These are phyloP conservation scores for Cyclina sinensis DNA, from an alignment of 1,140 invertebrate genomes.

Conservation along the genomic window DNA sequence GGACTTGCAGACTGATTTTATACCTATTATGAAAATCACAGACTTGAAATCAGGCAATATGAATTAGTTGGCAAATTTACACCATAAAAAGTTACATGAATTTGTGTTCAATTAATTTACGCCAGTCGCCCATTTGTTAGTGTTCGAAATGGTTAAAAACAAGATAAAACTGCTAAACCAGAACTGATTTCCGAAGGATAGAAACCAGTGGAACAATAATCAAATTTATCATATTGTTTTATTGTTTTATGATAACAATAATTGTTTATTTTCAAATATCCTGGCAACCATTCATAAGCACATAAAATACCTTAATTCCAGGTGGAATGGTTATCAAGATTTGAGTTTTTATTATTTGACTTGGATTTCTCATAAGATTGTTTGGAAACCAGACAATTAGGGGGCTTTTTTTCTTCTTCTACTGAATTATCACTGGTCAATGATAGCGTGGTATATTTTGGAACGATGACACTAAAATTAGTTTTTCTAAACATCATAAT, in stretches of 20 bases:
- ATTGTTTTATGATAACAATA: constrained; percentile 66
- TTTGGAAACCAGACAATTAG: constrained; percentile 27
- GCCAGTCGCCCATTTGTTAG: constrained; percentile 7
- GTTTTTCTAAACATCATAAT: too few relatives aligned
- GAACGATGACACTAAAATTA: too few relatives aligned
- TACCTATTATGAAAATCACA: too few relatives aligned
- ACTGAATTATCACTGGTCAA: neutral
- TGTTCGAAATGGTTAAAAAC: constrained; percentile 42
- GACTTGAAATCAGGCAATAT: constrained; percentile 12
- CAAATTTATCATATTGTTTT: constrained; percentile 64
- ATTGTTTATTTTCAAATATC: constrained; percentile 65
- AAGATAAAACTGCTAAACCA: constrained; percentile 24
- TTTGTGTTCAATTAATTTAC: constrained; percentile 35
- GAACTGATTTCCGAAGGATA: constrained; percentile 1
- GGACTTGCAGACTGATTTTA: too few relatives aligned
- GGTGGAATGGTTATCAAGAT: constrained; percentile 44
- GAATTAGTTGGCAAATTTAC: constrained; percentile 16
- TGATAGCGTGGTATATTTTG: neutral
- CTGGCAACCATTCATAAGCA: constrained; percentile 50
- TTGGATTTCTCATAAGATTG: constrained; percentile 26
- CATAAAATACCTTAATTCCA: constrained; percentile 54
- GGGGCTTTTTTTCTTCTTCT: neutral
- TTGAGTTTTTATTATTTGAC: constrained; percentile 36
- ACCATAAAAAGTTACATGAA: constrained; percentile 9
- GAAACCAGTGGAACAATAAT: constrained; percentile 52